These are phyloP conservation scores for Pipistrellus pipistrellus DNA, from an alignment of 2,797 vertebrate species.

Conservation along the genomic window DNA sequence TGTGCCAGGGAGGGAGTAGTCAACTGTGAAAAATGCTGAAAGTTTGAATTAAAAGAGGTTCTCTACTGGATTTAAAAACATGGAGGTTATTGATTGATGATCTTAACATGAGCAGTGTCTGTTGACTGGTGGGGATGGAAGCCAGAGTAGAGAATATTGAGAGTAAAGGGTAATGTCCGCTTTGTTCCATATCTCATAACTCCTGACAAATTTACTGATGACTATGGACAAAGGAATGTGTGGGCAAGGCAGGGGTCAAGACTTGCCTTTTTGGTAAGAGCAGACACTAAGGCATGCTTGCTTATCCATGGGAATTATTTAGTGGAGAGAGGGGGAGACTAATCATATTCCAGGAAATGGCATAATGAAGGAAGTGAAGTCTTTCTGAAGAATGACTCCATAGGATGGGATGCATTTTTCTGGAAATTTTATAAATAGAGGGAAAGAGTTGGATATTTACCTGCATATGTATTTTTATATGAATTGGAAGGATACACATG, in stretches of 20 bases:
- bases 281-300: background rate
- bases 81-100: background rate
- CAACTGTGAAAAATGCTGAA: background rate
- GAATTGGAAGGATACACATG: background rate
- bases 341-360: background rate
- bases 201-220: background rate
- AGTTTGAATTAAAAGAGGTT: background rate
- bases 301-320: background rate
- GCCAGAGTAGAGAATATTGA: background rate
- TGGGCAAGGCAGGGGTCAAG: background rate
- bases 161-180: background rate
- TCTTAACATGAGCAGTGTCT: background rate
- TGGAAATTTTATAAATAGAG: background rate
- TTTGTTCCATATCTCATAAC: background rate
- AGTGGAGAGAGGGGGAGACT: background rate
- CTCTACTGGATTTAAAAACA: background rate
- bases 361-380: background rate
- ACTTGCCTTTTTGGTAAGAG: background rate
- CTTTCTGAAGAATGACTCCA: background rate
- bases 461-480: background rate
- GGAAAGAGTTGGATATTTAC: background rate
- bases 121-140: background rate
- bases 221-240: background rate
- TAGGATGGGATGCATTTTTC: background rate
- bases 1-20: background rate